These are phyloP conservation scores for Rhynchonycteris naso DNA, from an alignment of 2,797 vertebrate genomes.

Conservation along the genomic window DNA sequence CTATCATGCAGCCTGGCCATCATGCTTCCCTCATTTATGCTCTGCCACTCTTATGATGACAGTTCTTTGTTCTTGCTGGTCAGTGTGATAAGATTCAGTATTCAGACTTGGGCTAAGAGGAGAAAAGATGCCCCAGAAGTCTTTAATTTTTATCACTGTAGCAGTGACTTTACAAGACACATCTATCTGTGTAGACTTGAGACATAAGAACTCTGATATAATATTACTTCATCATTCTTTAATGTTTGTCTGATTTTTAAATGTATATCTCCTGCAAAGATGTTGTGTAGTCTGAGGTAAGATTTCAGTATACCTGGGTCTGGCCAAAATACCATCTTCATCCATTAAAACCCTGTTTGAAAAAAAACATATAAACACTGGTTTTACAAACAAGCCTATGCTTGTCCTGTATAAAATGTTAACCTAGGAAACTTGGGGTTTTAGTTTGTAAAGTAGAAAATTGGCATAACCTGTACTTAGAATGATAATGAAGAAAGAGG, in stretches of 20 bases:
- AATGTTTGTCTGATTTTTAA: background rate
- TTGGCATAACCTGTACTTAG: background rate
- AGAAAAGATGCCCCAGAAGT: background rate
- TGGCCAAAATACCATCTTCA: background rate
- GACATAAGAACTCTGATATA: background rate
- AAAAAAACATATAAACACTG: background rate
- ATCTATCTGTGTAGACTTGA: background rate
- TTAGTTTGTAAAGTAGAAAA: conserved; percentile 9
- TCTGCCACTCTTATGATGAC: background rate
- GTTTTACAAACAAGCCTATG: background rate
- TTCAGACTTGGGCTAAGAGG: background rate
- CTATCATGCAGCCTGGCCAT: background rate
- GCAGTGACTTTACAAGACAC: background rate
- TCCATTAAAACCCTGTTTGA: background rate
- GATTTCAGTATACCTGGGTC: background rate
- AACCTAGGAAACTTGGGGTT: background rate
- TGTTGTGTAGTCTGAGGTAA: background rate
- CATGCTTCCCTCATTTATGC: too few species aligned
- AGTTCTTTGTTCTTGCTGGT: background rate
- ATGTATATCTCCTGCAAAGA: background rate
- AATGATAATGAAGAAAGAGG: background rate
- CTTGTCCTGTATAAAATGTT: conserved; percentile 1
- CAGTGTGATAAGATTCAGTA: background rate
- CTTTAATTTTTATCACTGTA: background rate
- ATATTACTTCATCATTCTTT: background rate